Base-by-base conservation (phyloP, 2,113 vertebrate species). In the Balaeniceps rex region DNA sequence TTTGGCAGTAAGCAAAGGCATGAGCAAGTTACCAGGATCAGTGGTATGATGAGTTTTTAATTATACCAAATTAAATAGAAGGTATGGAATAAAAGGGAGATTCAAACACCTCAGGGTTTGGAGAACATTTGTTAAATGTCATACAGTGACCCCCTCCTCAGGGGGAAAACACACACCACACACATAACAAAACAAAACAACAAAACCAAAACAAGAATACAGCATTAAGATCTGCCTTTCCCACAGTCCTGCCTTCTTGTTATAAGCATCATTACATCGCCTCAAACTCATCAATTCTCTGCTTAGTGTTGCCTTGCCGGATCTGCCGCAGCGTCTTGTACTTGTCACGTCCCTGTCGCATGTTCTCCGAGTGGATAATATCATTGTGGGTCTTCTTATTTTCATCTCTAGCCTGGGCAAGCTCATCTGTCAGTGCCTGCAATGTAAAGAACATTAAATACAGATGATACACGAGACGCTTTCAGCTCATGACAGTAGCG, bases 291-390 rank as follows among this genome's bases (percentile, higher is more conserved):
- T 99, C 99, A 14, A 99, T 99, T 90, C 99, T 98, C 98, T 99
- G 99, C 98, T 99, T 99, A 94, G 99, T 99, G 98, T 99, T 99
- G 96, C 99, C 99, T 97, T 99, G 98, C 14, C 99, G 97, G 97
- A 99, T 99, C 98, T 99, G 99, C 93, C 99, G 98, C 98, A 99
- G 98, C 0, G 99, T 99, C 98, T 99, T 99, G 98, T 99, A 99
- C 97, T 99, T 99, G 98, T 99, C 99, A 38, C 99, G 99, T 57
- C 99, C 99, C 55, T 97, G 98, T 46, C 98, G 95, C 94, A 99
- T 97, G 51, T 99, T 99, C 97, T 99, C 99, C 0, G 98, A 98
- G 98, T 99, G 99, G 75, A 99, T 99, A 44, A 99, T 88, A 55
- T 99, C 99, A 1, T 99, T 99, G 88, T 98, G 98, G 75, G 99